Evolutionary conservation across 2,113 vertebrate species (phyloP).

Genomic region (Chloropsis hardwickii): DNA sequence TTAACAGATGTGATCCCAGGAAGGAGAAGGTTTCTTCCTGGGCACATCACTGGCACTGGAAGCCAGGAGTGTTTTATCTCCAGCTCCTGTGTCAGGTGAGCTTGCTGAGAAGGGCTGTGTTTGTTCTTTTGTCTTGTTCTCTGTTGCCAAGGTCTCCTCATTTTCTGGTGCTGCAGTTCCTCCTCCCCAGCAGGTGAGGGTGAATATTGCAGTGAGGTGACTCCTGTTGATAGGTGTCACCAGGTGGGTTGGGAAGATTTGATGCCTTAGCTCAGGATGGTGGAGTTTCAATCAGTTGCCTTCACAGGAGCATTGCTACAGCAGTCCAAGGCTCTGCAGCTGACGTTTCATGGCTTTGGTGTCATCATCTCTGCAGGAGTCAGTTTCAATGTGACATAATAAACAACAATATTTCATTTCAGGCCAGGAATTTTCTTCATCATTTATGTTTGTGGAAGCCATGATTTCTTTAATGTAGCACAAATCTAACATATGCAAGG

Average conservation of each 20-base stretch:
- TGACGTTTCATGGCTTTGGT: background rate
- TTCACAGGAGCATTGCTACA: background rate
- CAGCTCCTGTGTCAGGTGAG: background rate
- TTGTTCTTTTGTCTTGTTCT: background rate
- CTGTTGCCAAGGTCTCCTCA: background rate
- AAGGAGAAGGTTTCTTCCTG: background rate
- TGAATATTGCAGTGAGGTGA: background rate
- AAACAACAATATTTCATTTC: background rate
- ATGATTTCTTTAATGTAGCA: background rate
- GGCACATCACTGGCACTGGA: background rate
- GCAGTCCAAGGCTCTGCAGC: background rate
- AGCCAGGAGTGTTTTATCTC: background rate
- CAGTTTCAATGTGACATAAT: background rate
- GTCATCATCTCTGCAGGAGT: background rate
- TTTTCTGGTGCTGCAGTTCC: background rate
- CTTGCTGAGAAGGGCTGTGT: background rate
- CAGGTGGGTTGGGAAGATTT: background rate
- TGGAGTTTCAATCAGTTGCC: background rate
- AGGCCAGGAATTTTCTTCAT: background rate
- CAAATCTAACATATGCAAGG: background rate
- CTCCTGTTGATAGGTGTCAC: background rate
- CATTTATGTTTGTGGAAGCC: background rate
- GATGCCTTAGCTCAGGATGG: background rate
- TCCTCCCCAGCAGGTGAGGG: background rate
- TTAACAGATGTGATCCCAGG: background rate